Base-by-base conservation (phyloP, 2,888 invertebrate genomes). In the Acleris holmiana region DNA sequence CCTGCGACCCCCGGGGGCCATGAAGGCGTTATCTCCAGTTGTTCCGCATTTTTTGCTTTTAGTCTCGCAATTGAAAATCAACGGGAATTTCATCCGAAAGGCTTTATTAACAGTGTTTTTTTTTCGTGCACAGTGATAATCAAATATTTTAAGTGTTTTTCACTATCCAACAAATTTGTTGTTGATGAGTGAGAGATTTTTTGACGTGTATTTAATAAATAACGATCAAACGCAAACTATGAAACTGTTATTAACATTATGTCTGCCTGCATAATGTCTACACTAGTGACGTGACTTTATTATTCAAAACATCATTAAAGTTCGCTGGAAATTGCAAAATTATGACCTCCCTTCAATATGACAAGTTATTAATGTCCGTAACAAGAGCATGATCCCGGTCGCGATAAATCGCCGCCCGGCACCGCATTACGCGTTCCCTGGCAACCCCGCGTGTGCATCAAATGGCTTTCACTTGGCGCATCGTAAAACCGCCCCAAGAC, bases 391-490 rank as follows among this genome's bases (percentile, higher is more conserved):
- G 29, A 46, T 46, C 44, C 51, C 29, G 46, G 60, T 50, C 46
- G 62, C 23, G 18, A 40, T 72, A 69, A 71, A 69, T 72, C 60
- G 71, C 71, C 57, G 63, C 71, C 69, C 70, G 68, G 70, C 44
- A 59, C 65, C 68, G 67, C 73, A 70, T 58, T 54, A 60, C 58
- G 41, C 54, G 50, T 55, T 47, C 61, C 67, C 63, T 67, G 50
- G 51, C 65, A 56, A 62, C 61, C 64, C 63, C 65, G 61, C 29
- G 47, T 41, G 67, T 71, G 73, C 73, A 75, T 77, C 77, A 80
- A 80, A 84, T 82, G 79, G 79, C 78, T 80, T 74, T 76, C 77
- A 80, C 80, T 82, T 82, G 80, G 76, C 73, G 73, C 76, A 71
- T 74, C 80, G 76, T 82, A 78, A 82, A 82, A 82, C 78, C 82